phyloP scores from a whole-genome alignment of 2,797 vertebrate genomes.

The Gambelia wislizenii region DNA sequence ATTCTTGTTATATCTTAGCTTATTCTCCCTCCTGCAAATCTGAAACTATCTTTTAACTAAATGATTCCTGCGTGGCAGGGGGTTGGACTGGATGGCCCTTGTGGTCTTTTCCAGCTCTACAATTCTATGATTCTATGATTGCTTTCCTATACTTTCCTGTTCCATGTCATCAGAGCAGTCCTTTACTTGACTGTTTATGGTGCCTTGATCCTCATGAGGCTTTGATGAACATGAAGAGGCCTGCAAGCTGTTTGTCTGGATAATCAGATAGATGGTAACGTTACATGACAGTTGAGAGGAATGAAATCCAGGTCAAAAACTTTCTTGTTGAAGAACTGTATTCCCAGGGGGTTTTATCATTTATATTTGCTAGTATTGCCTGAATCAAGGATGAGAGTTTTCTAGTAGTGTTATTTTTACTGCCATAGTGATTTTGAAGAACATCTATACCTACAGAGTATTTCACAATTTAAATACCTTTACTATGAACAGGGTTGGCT shows the following conservation, averaged over 20 bases:
- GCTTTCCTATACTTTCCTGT: not conserved
- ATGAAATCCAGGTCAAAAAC: not conserved
- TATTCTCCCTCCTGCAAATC: not conserved
- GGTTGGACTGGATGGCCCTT: too few species aligned
- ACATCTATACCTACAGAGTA: not conserved
- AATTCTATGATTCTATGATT: too few species aligned
- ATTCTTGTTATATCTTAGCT: not conserved
- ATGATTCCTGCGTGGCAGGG: too few species aligned
- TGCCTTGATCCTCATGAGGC: too few species aligned
- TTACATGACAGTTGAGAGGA: not conserved
- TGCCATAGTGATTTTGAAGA: not conserved
- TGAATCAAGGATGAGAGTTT: not conserved
- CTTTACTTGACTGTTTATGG: not conserved
- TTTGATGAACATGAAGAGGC: not conserved
- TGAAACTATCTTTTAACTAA: not conserved
- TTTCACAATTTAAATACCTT: too few species aligned
- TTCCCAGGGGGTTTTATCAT: too few species aligned
- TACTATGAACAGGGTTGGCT: too few species aligned
- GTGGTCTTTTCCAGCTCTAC: too few species aligned
- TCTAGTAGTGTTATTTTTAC: not conserved
- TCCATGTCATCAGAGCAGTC: not conserved
- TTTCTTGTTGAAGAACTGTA: not conserved
- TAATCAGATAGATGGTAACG: not conserved
- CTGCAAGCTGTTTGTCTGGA: not conserved
- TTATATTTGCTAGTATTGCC: not conserved